Evolutionary conservation across 2,888 invertebrate genomes (phyloP).

Genomic region (Watsonalla cultraria): DNA sequence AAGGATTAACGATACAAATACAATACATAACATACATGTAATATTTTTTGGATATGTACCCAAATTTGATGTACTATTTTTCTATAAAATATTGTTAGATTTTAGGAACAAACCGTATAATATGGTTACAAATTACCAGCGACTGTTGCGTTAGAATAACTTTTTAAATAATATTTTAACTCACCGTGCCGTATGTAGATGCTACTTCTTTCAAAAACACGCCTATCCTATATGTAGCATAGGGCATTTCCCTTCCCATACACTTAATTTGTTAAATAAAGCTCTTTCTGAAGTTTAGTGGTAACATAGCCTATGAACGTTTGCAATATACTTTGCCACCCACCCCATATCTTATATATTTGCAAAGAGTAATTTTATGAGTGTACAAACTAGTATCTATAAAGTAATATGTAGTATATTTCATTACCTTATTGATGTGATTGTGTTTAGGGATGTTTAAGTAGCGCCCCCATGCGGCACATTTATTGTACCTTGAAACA

Average conservation of each 20-base stretch:
- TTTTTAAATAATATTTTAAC: background rate
- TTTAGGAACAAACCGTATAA: constrained; percentile 23
- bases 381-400: no score
- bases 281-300: no score
- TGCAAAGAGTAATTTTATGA: no score
- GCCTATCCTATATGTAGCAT: background rate
- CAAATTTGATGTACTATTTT: constrained; percentile 17
- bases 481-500: background rate
- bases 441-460: background rate
- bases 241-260: background rate
- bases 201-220: background rate
- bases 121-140: constrained; percentile 28
- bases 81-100: constrained; percentile 27
- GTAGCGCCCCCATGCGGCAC: background rate
- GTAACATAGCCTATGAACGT: no score
- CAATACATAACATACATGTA: background rate
- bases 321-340: no score
- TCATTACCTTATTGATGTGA: background rate
- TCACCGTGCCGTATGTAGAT: background rate
- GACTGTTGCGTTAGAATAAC: constrained; percentile 6
- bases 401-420: no score
- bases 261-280: no score
- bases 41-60: background rate
- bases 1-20: background rate
- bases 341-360: no score